Evolutionary conservation across 2,888 invertebrate genomes (phyloP), one percentile per base, ranked within the genome.

Genomic region (Caenorhabditis sp.): DNA sequence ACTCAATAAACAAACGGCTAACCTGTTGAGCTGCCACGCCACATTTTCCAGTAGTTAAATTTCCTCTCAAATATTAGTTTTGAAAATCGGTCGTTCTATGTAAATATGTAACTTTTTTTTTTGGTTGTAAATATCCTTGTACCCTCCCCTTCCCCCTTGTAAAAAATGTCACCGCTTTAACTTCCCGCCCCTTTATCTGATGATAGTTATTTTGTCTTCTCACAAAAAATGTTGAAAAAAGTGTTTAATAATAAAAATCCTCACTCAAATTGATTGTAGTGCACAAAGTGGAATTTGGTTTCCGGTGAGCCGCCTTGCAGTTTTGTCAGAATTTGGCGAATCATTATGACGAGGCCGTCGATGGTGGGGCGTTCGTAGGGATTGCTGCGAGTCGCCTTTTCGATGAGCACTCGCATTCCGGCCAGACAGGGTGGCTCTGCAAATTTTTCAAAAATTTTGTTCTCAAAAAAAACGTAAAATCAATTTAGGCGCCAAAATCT

Each of bases 301-400:
- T 49, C 37, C 8, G 59, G 5, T 26, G 59, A 37, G 2, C 14
- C 12, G 12, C 12, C 14, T 10, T 43, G 10, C 5, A 59, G 59
- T 17, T 5, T 5, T 4, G 24, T 23, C 43, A 59, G 19, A 2
- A 72, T 43, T 31, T 72, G 64, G 14, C 72, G 72, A 61, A 67
- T 65, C 58, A 65, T 54, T 49, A 72, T 54, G 4, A 73, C 62
- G 14, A 73, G 43, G 37, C 73, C 73, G 24, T 69, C n/a, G 66
- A 69, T 73, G 17, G 68, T 66, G 4, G 73, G 73, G 12, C 73
- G 36, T 12, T 62, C 53, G 6, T 54, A 23, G 0, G 73, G 73
- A 63, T 73, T 68, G 1, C 64, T 43, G 12, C 61, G 64, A 21
- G 65, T 68, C 5, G 67, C 55, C 23, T 54, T 58, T 4, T 21